Conservation (phyloP, 1,140 invertebrate genomes). For the Homarus americanus region DNA sequence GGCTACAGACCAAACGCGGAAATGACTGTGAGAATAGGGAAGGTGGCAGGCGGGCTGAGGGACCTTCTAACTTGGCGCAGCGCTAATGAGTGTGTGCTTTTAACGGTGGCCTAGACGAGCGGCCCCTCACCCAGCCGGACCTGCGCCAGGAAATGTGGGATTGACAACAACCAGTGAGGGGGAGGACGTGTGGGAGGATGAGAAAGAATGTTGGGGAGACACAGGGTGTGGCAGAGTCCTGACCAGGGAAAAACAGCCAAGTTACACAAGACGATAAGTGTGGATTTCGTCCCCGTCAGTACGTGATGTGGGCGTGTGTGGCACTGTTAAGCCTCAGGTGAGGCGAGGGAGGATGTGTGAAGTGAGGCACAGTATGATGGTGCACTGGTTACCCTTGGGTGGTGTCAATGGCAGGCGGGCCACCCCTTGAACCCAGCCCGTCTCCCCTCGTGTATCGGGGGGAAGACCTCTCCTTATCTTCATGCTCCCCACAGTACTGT, state of each 20-base stretch:
- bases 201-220: neutral
- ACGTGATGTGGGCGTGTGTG: no score
- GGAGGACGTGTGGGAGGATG: neutral
- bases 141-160: neutral
- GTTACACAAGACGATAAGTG: no score
- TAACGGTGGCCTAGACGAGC: slow-evolving; percentile 31
- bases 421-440: neutral
- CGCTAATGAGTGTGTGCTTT: slow-evolving; percentile 43
- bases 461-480: neutral
- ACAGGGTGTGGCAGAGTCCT: neutral
- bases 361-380: neutral
- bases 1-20: slow-evolving; percentile 35
- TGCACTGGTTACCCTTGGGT: neutral
- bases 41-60: slow-evolving; percentile 2
- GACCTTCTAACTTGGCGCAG: slow-evolving; percentile 14
- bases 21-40: slow-evolving; percentile 35
- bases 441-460: neutral
- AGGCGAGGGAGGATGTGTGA: neutral
- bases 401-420: neutral
- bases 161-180: neutral
- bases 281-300: no score
- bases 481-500: neutral
- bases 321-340: no score
- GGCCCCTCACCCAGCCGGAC: slow-evolving; percentile 6
- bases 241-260: no score